Base-by-base conservation (phyloP, 2,113 vertebrate species). In the Psephotus haematonotus region DNA sequence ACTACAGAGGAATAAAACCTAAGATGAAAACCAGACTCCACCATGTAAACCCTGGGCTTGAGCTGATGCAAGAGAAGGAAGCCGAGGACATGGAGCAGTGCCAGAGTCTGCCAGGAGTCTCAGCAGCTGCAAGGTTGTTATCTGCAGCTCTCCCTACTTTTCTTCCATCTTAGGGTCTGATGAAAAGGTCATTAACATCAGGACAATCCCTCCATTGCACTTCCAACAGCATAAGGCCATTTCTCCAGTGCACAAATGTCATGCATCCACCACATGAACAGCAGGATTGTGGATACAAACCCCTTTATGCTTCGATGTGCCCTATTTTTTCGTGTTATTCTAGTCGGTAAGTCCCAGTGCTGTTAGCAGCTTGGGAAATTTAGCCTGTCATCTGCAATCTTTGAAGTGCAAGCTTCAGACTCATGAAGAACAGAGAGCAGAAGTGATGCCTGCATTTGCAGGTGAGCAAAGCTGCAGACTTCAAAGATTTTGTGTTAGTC, bases 321-420 rank as follows among this genome's bases (percentile, higher is more conserved):
- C 57, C 60, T 53, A 49, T 10, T 57, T 60, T 10, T 35, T 24
- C 18, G 4, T 49, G 79, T 77, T 57, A 50, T 39, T 69, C 44
- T 29, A 72, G 7, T 57, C 13, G 0, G 43, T n/a, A 52, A 33
- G 9, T 60, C 72, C 44, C 62, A 43, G 33, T 8, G 55, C 23
- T 82, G 39, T 18, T 8, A 23, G 60, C 35, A 72, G 22, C 80
- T 75, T 0, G 0, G 55, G 72, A 93, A 93, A 94, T 69, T 93
- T 65, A 74, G 83, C 64, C 78, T 92, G 82, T 90, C 39, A 0
- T 70, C 89, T 91, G 4, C 41, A 35, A 74, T 81, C 96, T 95
- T 96, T 95, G 95, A 96, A 97, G 83, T 89, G 65, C 39, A 60
- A 82, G 67, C 80, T 76, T 96, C 75, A 91, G 68, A 7, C 67